Base-by-base conservation (phyloP, 2,113 vertebrate species). In the Cynopterus brachyotis region DNA sequence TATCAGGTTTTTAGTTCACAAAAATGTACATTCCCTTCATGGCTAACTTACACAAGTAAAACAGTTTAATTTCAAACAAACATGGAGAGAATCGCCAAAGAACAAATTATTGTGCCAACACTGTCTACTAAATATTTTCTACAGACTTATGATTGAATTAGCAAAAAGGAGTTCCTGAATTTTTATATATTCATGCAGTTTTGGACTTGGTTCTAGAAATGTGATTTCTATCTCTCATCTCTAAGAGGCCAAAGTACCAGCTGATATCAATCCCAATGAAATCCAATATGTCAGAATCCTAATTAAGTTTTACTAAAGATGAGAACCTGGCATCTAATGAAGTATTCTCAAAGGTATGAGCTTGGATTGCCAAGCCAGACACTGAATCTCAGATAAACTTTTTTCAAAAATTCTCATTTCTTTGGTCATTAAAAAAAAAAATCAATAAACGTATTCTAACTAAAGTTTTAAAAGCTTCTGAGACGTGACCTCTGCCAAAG, bases 391-490 rank as follows among this genome's bases (percentile, higher is more conserved):
- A 95, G 66, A 94, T 78, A 42, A 79, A 7, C 35, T 73, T 91
- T 87, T 94, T 92, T 90, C 87, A 87, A 95, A 97, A 97, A 62
- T 95, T 81, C 67, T 84, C 89, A 96, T 92, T 95, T 35, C 55
- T 94, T 64, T 91, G 62, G 80, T 91, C 92, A 96, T 97, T 97
- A 10, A 91, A 83, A 64, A 70, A 91, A 90, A 91, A 97, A 97
- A 97, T 95, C 97, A 95, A 97, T 96, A 93, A 87, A 91, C 84
- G 91, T 42, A 94, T 96, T 95, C 92, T 96, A 96, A 97, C 92
- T 90, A 75, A 97, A 95, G 75, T 96, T 96, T 97, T 94, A 97
- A 96, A 95, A 80, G 95, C 94, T 97, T 88, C 87, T 96, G 88
- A 84, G 90, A 92, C 69, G 37, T 73, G 66, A 96, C 96, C 84